Base-by-base conservation (phyloP, 2,113 vertebrate genomes). In the Prunella fulvescens region DNA sequence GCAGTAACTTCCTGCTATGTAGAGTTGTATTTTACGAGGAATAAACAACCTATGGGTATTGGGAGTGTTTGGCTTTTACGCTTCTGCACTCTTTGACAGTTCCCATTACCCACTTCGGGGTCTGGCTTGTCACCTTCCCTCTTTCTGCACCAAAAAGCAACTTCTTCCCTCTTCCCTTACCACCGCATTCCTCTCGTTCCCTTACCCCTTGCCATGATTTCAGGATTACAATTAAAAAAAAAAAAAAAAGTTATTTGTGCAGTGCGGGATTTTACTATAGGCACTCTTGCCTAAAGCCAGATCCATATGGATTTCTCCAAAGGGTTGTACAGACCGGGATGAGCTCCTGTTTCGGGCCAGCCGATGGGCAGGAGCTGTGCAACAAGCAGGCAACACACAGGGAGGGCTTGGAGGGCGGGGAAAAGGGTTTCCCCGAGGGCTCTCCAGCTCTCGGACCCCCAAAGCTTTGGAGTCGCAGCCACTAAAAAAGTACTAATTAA, bases 11-110 rank as follows among this genome's bases (percentile, higher is more conserved):
- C 95, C 95, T 94, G 97, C 96, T 95, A 97, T 89, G 91, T 88
- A 86, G 96, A 97, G 92, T 94, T 98, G 92, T 97, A 92, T 96
- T 97, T 98, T 97, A 97, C 51, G 96, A 92, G 96, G 96, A 97
- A 97, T 94, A 98, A 98, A 97, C 97, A 98, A 97, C 90, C 91
- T 92, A 35, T 61, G 94, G 86, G 94, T 90, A 96, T 93, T 95
- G 88, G 74, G 92, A 92, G 90, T 29, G 73, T 83, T 92, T 14
- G 57, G 51, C 65, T 95, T 91, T 91, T 92, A 71, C 48, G 11
- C 50, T 92, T 54, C 76, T 82, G 73, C 78, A 18, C 84, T 61
- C 66, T 71, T 85, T 80, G 84, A 91, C 74, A 88, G 93, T 48
- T 91, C 78, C 28, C 77, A 35, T 67, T 29, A 61, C 66, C 94